These are phyloP conservation scores for Tetrapedia diversipes DNA, from an alignment of 2,888 invertebrate species.

Conservation along the genomic window DNA sequence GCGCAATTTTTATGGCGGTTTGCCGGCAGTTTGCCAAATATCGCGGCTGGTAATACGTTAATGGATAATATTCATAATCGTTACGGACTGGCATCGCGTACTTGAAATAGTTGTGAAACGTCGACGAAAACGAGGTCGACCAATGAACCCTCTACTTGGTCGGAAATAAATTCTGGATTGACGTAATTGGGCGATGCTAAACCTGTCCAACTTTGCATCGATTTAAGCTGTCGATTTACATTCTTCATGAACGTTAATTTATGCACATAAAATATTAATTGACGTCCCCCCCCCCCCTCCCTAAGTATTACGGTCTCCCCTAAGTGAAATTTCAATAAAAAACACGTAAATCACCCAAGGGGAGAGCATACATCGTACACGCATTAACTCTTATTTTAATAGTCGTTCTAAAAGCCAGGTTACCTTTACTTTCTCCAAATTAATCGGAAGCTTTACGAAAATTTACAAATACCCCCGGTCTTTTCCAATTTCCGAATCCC, in stretches of 20 bases:
- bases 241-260: not conserved
- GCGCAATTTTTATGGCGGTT: not conserved
- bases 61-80: constrained; percentile 5
- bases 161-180: constrained; percentile 30
- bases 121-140: constrained; percentile 14
- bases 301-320: not conserved
- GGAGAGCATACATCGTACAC: not conserved
- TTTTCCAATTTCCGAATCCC: no score
- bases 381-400: not conserved
- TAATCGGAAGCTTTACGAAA: not conserved
- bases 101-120: constrained; percentile 9
- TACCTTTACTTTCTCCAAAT: not conserved
- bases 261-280: constrained; percentile 6
- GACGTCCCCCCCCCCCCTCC: not conserved
- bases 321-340: not conserved
- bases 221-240: constrained; percentile 5
- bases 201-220: constrained; percentile 16
- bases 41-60: not conserved
- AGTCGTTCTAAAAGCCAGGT: not conserved
- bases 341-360: not conserved
- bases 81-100: not conserved
- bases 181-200: constrained; percentile 21
- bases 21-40: not conserved
- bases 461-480: no score
- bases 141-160: constrained; percentile 12